Evolutionary conservation across 1,140 invertebrate species (phyloP), one percentile per base, ranked within the genome.

Genomic region (Ceratosolen solmsi): DNA sequence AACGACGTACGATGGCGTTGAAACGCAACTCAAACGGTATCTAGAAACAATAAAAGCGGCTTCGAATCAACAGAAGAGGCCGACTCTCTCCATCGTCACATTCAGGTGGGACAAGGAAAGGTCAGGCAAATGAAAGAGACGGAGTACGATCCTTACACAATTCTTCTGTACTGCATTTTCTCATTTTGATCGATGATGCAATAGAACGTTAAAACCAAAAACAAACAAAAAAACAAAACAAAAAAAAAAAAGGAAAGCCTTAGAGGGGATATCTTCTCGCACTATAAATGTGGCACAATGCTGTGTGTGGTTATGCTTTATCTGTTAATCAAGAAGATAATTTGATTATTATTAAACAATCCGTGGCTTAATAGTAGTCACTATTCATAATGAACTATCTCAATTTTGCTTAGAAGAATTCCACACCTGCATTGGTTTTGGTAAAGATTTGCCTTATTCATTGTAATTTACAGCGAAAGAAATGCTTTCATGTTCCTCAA

Each of bases 81-180:
- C 95, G 85, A 95, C 95, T 83, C 94, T 96, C 88, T 96, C 95
- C 91, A 95, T 96, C 91, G 95, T 96, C 92, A 96, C 95, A 92
- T 96, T 96, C 95, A 96, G 95, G 95, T 96, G 95, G 94, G 95
- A 93, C 89, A 93, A 92, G 90, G 92, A 91, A 91, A 92, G 91
- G 91, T 92, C 90, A 91, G 91, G 89, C 89, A 90, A 88, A 89
- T 84, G 91, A 92, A 92, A 91, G 90, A 92, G 91, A 92, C 87
- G 90, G 91, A 92, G 91, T 91, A 91, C 83, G 86, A 87, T 86
- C 84, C 84, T 85, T 84, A 87, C 77, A 72, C 79, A 54, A 82
- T 78, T 78, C 46, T 85, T 70, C 79, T 86, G 80, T 84, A 83
- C 84, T 85, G 80, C 83, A 82, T 85, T 87, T 85, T 82, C 79